phyloP scores from a whole-genome alignment of 1,140 invertebrate genomes.

The Hesperophylax magnus region DNA sequence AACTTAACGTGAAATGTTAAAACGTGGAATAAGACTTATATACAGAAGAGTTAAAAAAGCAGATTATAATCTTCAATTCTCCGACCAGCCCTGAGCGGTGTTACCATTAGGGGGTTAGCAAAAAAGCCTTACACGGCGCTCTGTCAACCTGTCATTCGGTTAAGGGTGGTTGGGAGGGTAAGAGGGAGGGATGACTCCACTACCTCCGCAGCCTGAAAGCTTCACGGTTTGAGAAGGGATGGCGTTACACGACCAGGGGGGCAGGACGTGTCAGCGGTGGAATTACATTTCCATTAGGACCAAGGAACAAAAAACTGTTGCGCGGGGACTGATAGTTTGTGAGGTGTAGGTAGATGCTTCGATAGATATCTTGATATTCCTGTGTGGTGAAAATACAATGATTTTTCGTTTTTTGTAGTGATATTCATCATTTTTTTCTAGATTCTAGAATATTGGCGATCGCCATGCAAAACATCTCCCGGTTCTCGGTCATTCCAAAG shows the following conservation, averaged over 20 bases:
- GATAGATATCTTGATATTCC: no score
- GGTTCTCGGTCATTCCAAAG: no score
- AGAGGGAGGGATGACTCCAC: no score
- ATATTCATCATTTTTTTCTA: no score
- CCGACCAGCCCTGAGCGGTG: constrained; percentile 37
- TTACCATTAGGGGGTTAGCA: constrained; percentile 36
- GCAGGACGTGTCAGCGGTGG: constrained; percentile 50
- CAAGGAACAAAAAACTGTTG: constrained; percentile 52
- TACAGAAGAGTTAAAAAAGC: no score
- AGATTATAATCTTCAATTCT: background rate
- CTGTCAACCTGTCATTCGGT: constrained; percentile 55
- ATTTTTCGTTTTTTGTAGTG: no score
- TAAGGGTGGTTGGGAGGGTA: background rate
- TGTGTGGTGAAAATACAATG: no score
- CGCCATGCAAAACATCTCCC: no score
- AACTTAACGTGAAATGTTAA: no score
- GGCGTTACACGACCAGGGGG: constrained; percentile 35
- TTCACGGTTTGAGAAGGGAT: constrained; percentile 48
- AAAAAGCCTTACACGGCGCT: constrained; percentile 55
- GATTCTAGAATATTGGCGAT: no score
- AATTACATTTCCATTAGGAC: constrained; percentile 57
- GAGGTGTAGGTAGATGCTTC: no score
- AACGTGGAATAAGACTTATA: no score
- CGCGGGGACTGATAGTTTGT: constrained; percentile 5
- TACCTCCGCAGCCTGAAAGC: background rate